Conservation (phyloP, 2,797 vertebrate species). For the Enteromius afrohamiltoni region DNA sequence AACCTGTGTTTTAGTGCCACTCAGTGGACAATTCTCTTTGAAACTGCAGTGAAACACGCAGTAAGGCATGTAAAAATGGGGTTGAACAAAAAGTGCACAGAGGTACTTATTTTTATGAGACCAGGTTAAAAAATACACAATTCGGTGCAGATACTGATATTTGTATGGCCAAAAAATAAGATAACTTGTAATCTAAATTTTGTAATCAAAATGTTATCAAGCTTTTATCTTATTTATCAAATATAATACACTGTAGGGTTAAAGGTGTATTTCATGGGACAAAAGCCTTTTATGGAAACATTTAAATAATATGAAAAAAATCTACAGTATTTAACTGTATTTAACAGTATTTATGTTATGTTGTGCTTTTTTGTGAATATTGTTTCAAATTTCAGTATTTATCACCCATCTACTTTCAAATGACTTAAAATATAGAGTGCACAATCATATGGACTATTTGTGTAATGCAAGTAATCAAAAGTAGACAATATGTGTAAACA, state of each 20-base stretch:
- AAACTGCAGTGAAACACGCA: too few relatives aligned
- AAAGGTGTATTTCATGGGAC: not conserved
- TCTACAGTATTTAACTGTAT: too few relatives aligned
- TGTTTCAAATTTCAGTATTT: not conserved
- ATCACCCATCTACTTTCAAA: not conserved
- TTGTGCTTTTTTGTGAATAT: not conserved
- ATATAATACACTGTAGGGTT: not conserved
- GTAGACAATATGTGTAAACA: not conserved
- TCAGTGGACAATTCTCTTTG: too few relatives aligned
- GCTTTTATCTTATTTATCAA: not conserved
- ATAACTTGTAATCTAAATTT: too few relatives aligned
- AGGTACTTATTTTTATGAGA: too few relatives aligned
- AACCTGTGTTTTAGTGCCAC: too few relatives aligned
- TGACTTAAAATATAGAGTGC: not conserved
- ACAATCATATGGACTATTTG: not conserved
- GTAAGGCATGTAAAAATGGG: too few relatives aligned
- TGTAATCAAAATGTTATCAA: too few relatives aligned
- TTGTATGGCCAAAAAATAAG: not conserved
- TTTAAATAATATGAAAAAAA: not conserved
- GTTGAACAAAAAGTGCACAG: too few relatives aligned
- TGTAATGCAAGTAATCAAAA: not conserved
- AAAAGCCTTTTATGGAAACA: not conserved
- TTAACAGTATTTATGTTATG: not conserved
- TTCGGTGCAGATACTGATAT: not conserved
- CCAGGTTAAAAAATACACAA: not conserved